Evolutionary conservation across 2,797 vertebrate species (phyloP), one percentile per base, ranked within the genome.

Genomic region (Sciurus vulgaris): DNA sequence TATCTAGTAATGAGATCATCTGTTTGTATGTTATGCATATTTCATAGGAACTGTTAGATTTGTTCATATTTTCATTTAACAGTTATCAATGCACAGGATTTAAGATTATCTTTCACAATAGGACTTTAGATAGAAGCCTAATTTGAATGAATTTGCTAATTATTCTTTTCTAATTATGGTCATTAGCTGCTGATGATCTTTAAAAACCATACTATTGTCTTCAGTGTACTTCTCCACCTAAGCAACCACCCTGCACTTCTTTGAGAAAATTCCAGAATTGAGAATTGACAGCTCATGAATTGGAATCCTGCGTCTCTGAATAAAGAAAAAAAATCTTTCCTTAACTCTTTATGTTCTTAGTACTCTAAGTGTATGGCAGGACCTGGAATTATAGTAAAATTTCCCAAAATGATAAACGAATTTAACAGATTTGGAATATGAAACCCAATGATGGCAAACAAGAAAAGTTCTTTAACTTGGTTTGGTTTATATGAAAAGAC

Each of bases 131-230:
- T 51, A 81, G 59, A 33, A 89, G 12, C 1, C 35, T 96, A 89
- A 91, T 95, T 96, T 95, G 88, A 96, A 92, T 93, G 15, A 90
- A 73, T 95, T 38, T 92, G 70, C 35, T 86, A 94, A 83, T 92
- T 96, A 90, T 89, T 91, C 65, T 81, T 96, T 95, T 87, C 86
- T 97, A 94, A 96, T 96, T 95, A 82, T 86, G 67, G 61, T 13
- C 49, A 94, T 95, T 95, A 96, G 35, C 77, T 95, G 33, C 77
- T 91, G 85, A 91, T 93, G 78, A 88, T 94, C 61, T 96, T 93
- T 86, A 95, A 90, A 85, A 78, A n/a, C 26, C 22, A 82, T 87
- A 91, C 65, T 79, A 41, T 24, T 77, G 73, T 85, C 51, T 73
- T 88, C 56, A 72, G 26, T 90, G 24, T 67, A 93, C 91, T 96